phyloP scores from a whole-genome alignment of 2,888 invertebrate species.

The Sycophila texana region DNA sequence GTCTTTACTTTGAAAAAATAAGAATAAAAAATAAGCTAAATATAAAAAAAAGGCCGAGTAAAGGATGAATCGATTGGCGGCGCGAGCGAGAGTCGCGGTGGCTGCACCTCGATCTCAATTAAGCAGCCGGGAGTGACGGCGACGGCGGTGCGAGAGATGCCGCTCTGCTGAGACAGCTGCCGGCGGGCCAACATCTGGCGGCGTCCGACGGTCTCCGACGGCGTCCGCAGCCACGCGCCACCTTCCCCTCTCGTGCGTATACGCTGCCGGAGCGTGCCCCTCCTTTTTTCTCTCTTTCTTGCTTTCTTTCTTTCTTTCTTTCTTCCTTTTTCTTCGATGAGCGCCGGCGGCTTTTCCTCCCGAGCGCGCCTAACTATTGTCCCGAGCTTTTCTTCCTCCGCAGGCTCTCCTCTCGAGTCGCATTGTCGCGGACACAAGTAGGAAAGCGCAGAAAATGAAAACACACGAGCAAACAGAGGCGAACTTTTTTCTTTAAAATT shows the following conservation, averaged over 20 bases:
- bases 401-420: too few relatives aligned
- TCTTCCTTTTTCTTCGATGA: too few relatives aligned
- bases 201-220: constrained; percentile 60
- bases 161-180: constrained; percentile 64
- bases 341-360: too few relatives aligned
- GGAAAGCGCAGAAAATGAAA: too few relatives aligned
- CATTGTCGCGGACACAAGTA: too few relatives aligned
- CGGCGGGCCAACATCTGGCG: constrained; percentile 68
- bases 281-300: constrained; percentile 32
- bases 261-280: too few relatives aligned
- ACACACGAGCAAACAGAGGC: too few relatives aligned
- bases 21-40: background rate
- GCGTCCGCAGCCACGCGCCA: constrained; percentile 73
- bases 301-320: background rate
- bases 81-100: too few relatives aligned
- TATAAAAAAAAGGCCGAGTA: background rate
- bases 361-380: too few relatives aligned
- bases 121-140: constrained; percentile 18
- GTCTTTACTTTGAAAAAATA: too few relatives aligned
- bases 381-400: constrained; percentile 39
- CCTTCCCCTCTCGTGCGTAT: constrained; percentile 67
- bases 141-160: constrained; percentile 52
- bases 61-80: constrained; percentile 2
- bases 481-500: too few relatives aligned
- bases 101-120: too few relatives aligned